Evolutionary conservation across 2,113 vertebrate genomes (phyloP).

Genomic region (Spea bombifrons): DNA sequence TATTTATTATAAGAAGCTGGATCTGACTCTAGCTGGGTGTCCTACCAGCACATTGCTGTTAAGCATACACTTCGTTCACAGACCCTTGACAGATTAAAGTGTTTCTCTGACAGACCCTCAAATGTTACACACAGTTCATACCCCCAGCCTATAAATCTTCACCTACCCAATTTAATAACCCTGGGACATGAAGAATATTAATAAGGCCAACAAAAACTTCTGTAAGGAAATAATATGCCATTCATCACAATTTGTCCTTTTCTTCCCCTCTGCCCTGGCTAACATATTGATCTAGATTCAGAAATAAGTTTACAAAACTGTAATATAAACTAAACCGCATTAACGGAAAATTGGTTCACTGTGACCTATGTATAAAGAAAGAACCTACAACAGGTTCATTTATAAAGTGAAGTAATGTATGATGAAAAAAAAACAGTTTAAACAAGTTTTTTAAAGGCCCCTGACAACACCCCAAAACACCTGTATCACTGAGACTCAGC

Average conservation of each 20-base stretch:
- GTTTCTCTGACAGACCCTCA: constrained; percentile 41
- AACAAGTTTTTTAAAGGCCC: too few species aligned
- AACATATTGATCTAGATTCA: constrained; percentile 10
- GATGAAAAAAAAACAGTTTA: too few species aligned
- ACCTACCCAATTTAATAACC: constrained; percentile 56
- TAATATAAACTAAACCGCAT: background rate
- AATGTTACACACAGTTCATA: constrained; percentile 30
- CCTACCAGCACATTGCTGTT: too few species aligned
- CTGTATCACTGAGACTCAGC: too few species aligned
- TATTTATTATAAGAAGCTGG: too few species aligned
- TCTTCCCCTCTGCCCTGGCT: constrained; percentile 13
- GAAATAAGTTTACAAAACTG: constrained; percentile 14
- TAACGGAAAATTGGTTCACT: too few species aligned
- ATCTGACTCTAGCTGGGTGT: too few species aligned
- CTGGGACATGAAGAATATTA: constrained; percentile 63
- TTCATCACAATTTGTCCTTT: constrained; percentile 64
- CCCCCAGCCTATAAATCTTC: constrained; percentile 23
- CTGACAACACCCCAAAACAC: too few species aligned
- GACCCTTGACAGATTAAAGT: constrained; percentile 40
- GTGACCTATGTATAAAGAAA: too few species aligned
- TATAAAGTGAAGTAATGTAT: too few species aligned
- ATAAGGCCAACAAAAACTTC: constrained; percentile 54
- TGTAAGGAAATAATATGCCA: constrained; percentile 59
- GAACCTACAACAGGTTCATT: too few species aligned
- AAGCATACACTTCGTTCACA: too few species aligned